Base-by-base conservation (phyloP, 2,888 invertebrate genomes). In the Drosophila hamatofila region DNA sequence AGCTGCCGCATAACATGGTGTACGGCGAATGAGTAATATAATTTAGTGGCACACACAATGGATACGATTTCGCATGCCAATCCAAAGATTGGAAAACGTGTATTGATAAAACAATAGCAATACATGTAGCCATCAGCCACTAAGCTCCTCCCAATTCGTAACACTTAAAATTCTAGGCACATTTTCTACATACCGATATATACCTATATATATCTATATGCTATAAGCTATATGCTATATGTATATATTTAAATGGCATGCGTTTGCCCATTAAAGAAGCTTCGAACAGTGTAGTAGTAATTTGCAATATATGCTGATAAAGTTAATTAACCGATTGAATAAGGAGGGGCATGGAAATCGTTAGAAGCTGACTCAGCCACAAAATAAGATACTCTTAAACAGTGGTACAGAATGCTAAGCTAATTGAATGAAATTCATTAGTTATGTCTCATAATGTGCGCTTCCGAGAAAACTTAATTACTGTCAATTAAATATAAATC, bases 321-420 rank as follows among this genome's bases (percentile, higher is more conserved):
- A 85, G 88, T 89, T 75, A 85, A 85, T 88, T 85, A 88, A 78
- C 81, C 67, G 65, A 64, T 75, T 75, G 69, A 64, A 68, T 41
- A 67, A 75, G 57, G 65, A 70, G 81, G 79, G 78, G 80, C 74
- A 72, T 62, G 64, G 60, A 84, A 87, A 76, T 87, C 59, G 69
- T 89, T 84, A 88, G 84, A 88, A 72, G 89, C 88, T 84, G 84
- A 84, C 71, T 89, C 89, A 84, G 80, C 60, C 78, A 52, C 27
- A 73, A 67, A 56, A 62, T 56, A 52, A 73, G 64, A 81, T 61
- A 49, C 59, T 64, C 76, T 69, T 67, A 52, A 12, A 87, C 88
- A 75, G 85, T 89, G 80, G 65, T 14, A 16, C 60, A 46, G 56
- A 51, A 57, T 46, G 44, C 51, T 30, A 46, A 41, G 9, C 27